Percentiles rank a stretch among this genome's conserved stretches.
phyloP scores from a whole-genome alignment of 1,140 invertebrate species.

The Leguminivora glycinivorella region DNA sequence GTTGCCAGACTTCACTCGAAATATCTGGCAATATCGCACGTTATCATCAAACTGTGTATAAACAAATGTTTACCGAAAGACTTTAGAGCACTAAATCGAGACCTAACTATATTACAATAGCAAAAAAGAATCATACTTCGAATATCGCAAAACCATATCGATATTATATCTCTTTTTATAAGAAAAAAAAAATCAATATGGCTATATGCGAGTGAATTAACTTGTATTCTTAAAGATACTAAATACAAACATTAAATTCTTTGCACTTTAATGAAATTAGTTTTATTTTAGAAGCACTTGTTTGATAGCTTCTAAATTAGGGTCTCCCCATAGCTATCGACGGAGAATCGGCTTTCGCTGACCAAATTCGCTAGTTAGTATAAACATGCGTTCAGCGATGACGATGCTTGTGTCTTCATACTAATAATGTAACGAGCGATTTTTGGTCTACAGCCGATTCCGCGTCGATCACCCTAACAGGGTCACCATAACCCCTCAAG shows the following conservation, averaged over 20 bases:
- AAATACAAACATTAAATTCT: background rate
- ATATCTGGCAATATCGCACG: too few species aligned
- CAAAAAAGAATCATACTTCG: background rate
- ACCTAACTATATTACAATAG: background rate
- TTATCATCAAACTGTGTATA: background rate
- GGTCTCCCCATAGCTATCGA: too few species aligned
- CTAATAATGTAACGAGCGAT: too few species aligned
- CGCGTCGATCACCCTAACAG: too few species aligned
- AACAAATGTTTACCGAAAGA: background rate
- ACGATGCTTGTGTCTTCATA: too few species aligned
- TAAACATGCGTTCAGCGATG: too few species aligned
- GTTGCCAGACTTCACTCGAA: too few species aligned
- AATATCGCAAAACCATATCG: background rate
- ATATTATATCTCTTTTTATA: background rate
- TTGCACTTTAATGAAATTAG: background rate
- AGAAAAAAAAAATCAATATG: background rate
- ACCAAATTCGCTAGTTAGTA: too few species aligned
- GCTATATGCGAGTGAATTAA: background rate
- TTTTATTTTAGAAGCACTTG: background rate
- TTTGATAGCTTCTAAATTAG: too few species aligned
- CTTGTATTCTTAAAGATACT: background rate
- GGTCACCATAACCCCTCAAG: too few species aligned
- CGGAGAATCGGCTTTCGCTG: too few species aligned
- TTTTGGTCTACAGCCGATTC: too few species aligned
- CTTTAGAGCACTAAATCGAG: background rate